Base-by-base conservation (phyloP, 2,888 invertebrate species). In the Chalcosyrphus nemorum region DNA sequence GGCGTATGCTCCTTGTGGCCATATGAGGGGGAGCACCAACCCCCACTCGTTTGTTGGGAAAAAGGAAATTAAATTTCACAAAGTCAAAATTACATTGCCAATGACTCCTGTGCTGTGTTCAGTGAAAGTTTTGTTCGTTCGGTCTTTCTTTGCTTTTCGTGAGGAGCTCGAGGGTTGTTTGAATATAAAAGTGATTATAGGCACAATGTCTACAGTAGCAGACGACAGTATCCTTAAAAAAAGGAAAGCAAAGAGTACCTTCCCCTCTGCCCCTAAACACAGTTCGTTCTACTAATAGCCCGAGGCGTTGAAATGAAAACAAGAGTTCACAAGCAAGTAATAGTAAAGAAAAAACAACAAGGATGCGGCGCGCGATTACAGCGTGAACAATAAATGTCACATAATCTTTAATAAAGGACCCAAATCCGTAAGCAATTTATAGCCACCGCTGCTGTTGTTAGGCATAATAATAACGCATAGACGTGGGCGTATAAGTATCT, bases 361-460 rank as follows among this genome's bases (percentile, higher is more conserved):
- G 77, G 72, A 77, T 86, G 72, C 63, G 86, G 86, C 76, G 57
- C 66, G 72, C 87, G 89, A 89, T 90, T 90, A 90, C 89, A 89
- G 89, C 89, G 90, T 89, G 88, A 90, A 90, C 90, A 90, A 90
- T 90, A 91, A 91, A 91, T 90, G 91, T 90, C 91, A 90, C 90
- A 90, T 91, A 91, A 91, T 89, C 90, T 89, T 89, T 89, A 90
- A 91, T 88, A 87, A 87, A 88, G 74, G 84, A 84, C 68, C 84
- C 63, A 84, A 84, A 84, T 84, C 84, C 84, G 84, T 84, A 59
- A 80, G 84, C 84, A 80, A 84, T 84, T 84, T 84, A 84, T 70
- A 75, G 84, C 65, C 24, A 24, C 50, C 43, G 21, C 47, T 45
- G 32, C 35, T 56, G 81, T 61, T 35, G 71, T 71, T 66, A 59